Percentiles rank a stretch among this genome's conserved stretches.
Conservation (phyloP, 2,113 vertebrate genomes). For the Pteropus alecto region DNA sequence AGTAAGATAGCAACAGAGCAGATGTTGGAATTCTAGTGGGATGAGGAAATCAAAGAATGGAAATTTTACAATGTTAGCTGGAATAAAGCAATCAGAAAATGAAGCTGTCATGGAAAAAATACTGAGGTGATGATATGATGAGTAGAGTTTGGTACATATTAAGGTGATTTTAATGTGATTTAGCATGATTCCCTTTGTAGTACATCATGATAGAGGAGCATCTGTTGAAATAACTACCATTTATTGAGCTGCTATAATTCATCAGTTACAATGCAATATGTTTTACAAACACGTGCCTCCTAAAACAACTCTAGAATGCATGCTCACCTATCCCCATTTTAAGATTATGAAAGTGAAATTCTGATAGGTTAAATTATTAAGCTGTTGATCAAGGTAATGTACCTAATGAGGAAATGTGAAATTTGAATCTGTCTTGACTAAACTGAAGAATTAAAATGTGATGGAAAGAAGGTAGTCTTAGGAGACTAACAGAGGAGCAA, state of each 20-base stretch:
- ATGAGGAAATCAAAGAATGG: not conserved
- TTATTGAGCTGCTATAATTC: not conserved
- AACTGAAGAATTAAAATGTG: not conserved
- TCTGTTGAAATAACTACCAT: not conserved
- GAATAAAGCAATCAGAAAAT: not conserved
- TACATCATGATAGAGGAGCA: not conserved
- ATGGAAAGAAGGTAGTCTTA: not conserved
- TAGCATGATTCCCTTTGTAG: not conserved
- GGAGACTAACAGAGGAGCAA: not conserved
- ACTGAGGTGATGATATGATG: no score
- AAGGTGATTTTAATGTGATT: constrained; percentile 8
- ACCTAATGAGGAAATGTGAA: not conserved
- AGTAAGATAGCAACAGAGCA: not conserved
- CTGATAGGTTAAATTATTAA: not conserved
- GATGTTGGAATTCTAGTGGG: not conserved
- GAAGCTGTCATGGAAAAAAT: not conserved
- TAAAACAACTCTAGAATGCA: not conserved
- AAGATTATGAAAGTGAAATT: not conserved
- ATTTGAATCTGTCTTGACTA: not conserved
- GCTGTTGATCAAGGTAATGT: not conserved
- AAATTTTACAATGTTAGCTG: not conserved
- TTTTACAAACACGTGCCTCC: not conserved
- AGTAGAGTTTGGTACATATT: not conserved
- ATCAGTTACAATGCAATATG: not conserved
- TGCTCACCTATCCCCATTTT: not conserved